Conservation (phyloP, 2,888 invertebrate species). For the Phoenoteleia sp. region DNA sequence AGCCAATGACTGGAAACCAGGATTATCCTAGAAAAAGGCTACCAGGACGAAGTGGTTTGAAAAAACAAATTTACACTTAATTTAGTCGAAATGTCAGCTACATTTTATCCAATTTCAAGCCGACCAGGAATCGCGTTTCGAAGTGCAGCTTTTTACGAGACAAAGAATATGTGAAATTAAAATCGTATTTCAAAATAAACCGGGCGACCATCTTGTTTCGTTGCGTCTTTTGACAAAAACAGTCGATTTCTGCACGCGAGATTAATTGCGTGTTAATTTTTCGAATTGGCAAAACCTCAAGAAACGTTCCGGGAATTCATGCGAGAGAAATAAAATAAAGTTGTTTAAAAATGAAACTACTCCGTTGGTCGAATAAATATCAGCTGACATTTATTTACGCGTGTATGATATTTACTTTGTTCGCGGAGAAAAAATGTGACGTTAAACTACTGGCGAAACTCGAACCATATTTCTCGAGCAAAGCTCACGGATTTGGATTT, state of each 20-base stretch:
- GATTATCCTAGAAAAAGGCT: no score
- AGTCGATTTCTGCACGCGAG: neutral
- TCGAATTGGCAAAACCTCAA: conserved; percentile 49
- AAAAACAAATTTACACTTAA: neutral
- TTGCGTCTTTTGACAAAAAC: no score
- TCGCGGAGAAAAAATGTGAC: conserved; percentile 11
- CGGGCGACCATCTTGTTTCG: no score
- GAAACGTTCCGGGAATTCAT: conserved; percentile 2
- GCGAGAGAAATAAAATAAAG: conserved; percentile 3
- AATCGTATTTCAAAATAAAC: no score
- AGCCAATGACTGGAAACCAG: no score
- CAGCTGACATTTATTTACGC: conserved; percentile 19
- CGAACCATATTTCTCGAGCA: conserved; percentile 20
- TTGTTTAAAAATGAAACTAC: conserved; percentile 34
- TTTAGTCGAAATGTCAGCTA: neutral
- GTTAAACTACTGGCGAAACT: conserved; percentile 15
- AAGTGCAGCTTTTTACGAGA: no score
- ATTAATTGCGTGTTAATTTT: conserved; percentile 38
- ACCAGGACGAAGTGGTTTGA: neutral
- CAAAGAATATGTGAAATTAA: no score
- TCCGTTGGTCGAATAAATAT: conserved; percentile 48
- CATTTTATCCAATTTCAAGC: no score
- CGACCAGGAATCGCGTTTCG: no score
- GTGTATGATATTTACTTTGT: conserved; percentile 34
- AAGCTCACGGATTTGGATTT: conserved; percentile 17